A percentile compares a stretch with the other conserved stretches of the same genome.
Evolutionary conservation across 2,797 vertebrate species (phyloP).

Genomic region (Pelodytes ibericus): DNA sequence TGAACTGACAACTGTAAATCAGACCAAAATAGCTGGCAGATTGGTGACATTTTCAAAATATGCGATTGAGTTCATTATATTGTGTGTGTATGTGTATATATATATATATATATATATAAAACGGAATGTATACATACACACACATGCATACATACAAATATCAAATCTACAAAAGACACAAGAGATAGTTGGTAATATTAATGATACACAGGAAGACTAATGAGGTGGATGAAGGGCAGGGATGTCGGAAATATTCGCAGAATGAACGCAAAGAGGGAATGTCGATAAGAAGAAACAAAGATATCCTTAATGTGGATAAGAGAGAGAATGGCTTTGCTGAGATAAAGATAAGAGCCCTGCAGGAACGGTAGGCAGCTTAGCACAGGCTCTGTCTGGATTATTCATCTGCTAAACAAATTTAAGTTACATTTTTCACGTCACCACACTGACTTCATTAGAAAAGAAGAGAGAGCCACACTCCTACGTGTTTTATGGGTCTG

Average conservation of each 20-base stretch:
- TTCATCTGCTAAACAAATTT: slow-evolving; percentile 24
- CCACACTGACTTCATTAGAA: slow-evolving; percentile 30
- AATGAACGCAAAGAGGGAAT: background rate
- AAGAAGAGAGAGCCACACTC: background rate
- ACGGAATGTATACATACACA: no score
- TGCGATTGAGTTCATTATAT: no score
- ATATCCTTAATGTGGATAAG: slow-evolving; percentile 14
- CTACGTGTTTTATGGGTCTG: slow-evolving; percentile 15
- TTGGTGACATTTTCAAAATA: no score
- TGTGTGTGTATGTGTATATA: no score
- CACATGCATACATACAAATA: no score
- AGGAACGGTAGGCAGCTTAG: slow-evolving; percentile 13
- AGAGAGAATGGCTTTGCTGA: background rate
- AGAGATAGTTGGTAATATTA: no score
- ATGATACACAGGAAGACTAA: background rate
- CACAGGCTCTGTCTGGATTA: slow-evolving; percentile 6
- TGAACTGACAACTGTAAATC: no score
- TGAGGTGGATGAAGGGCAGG: background rate
- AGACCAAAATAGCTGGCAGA: no score
- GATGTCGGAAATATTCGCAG: background rate
- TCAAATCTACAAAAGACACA: no score
- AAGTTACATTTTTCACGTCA: slow-evolving; percentile 19
- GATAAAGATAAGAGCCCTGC: background rate
- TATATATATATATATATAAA: no score
- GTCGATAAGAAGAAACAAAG: slow-evolving; percentile 27